Evolutionary conservation across 2,797 vertebrate species (phyloP).

Genomic region (Synanceia verrucosa): DNA sequence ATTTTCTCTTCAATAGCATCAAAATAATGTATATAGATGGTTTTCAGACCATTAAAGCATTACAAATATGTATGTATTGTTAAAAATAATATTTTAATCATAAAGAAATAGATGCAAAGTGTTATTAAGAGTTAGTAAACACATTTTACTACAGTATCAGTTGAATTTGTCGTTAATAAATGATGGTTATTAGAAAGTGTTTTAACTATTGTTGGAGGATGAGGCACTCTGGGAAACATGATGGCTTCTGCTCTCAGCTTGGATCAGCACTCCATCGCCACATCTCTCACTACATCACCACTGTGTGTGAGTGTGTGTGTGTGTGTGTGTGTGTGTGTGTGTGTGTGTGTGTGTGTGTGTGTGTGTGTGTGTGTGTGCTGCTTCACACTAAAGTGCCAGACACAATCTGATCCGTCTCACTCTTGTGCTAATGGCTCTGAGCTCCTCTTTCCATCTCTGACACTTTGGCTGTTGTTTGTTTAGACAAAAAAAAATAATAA

Average conservation of each 20-base stretch:
- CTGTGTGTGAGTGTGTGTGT: slow-evolving; percentile 24
- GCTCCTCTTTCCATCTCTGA: slow-evolving; percentile 40
- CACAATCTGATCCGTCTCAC: slow-evolving; percentile 49
- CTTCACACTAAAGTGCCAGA: slow-evolving; percentile 48
- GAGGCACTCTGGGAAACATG: neutral
- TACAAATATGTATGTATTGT: too few relatives aligned
- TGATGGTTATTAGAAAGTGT: too few relatives aligned
- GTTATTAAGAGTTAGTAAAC: too few relatives aligned
- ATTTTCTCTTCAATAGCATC: too few relatives aligned
- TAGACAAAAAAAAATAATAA: neutral
- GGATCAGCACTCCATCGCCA: slow-evolving; percentile 9
- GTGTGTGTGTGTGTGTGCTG: slow-evolving; percentile 24
- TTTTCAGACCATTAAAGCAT: too few relatives aligned
- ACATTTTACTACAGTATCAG: too few relatives aligned
- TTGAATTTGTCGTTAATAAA: too few relatives aligned
- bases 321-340: slow-evolving; percentile 22
- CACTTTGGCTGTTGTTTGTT: slow-evolving; percentile 11
- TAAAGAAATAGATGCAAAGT: too few relatives aligned
- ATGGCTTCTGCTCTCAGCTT: neutral
- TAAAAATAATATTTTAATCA: too few relatives aligned
- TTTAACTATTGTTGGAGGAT: too few relatives aligned
- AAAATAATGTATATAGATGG: too few relatives aligned
- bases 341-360: slow-evolving; percentile 21
- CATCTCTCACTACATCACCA: slow-evolving; percentile 28
- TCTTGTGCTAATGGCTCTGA: slow-evolving; percentile 46